Conservation (phyloP, 2,888 invertebrate species). For the Eupithecia subfuscata region DNA sequence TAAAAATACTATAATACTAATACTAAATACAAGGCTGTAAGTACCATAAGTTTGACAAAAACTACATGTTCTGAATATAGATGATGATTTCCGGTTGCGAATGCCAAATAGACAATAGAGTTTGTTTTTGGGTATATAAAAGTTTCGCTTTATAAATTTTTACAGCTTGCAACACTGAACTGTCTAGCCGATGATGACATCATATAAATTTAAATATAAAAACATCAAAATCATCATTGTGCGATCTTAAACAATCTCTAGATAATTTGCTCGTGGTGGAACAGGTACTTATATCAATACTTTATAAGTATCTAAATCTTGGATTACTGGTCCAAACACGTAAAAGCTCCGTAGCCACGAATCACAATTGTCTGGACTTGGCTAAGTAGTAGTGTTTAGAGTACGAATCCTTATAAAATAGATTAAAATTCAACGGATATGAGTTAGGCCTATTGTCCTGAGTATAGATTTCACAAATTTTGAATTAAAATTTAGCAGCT, state of each 20-base stretch:
- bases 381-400: slow-evolving; percentile 68
- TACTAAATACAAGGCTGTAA: slow-evolving; percentile 20
- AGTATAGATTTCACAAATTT: slow-evolving; percentile 20
- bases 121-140: not conserved
- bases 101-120: slow-evolving; percentile 56
- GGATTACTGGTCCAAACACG: slow-evolving; percentile 31
- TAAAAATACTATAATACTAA: slow-evolving; percentile 19
- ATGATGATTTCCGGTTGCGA: slow-evolving; percentile 65
- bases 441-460: slow-evolving; percentile 51
- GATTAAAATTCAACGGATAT: slow-evolving; percentile 50
- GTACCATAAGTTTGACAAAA: slow-evolving; percentile 34
- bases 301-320: not conserved
- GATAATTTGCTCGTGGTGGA: not conserved
- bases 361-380: slow-evolving; percentile 71
- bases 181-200: not conserved
- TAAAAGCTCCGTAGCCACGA: slow-evolving; percentile 41
- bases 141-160: slow-evolving; percentile 3
- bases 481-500: not conserved
- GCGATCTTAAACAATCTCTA: not conserved
- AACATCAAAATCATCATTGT: not conserved
- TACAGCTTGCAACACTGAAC: not conserved
- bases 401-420: slow-evolving; percentile 62
- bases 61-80: slow-evolving; percentile 55
- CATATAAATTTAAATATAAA: not conserved
- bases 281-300: not conserved